A percentile compares a stretch with the other conserved stretches of the same genome.
Evolutionary conservation across 2,113 vertebrate species (phyloP).

Genomic region (Carassius carassius): DNA sequence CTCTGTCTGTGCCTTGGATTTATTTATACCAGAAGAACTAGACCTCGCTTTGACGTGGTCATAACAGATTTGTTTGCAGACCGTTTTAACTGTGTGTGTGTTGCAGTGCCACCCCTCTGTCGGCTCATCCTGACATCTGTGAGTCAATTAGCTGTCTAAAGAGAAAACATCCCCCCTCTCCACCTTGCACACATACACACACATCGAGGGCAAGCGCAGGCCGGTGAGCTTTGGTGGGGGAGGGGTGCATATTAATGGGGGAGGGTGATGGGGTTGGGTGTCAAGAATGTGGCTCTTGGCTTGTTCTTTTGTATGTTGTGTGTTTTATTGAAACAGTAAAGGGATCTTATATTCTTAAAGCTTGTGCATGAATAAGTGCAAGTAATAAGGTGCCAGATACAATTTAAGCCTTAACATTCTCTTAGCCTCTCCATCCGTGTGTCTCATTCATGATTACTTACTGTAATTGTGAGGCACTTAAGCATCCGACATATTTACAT

Average conservation of each 20-base stretch:
- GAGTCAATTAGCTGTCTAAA: slow-evolving; percentile 78
- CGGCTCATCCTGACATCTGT: slow-evolving; percentile 75
- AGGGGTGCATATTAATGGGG: slow-evolving; percentile 67
- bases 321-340: slow-evolving; percentile 72
- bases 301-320: slow-evolving; percentile 76
- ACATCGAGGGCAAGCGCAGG: slow-evolving; percentile 29
- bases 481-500: background rate
- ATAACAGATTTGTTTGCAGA: slow-evolving; percentile 60
- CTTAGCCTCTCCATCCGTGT: background rate
- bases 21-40: slow-evolving; percentile 57
- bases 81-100: slow-evolving; percentile 16
- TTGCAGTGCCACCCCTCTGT: slow-evolving; percentile 50
- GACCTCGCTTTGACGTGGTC: slow-evolving; percentile 5
- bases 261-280: slow-evolving; percentile 74
- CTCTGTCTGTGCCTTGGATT: slow-evolving; percentile 58
- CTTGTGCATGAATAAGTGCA: background rate
- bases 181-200: slow-evolving; percentile 27
- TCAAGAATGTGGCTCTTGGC: slow-evolving; percentile 78
- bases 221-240: slow-evolving; percentile 61
- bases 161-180: slow-evolving; percentile 69
- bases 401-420: slow-evolving; percentile 17
- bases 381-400: slow-evolving; percentile 45
- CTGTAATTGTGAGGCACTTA: background rate
- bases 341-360: slow-evolving; percentile 62
- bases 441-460: background rate